Percentiles rank a stretch among this genome's conserved stretches.
Evolutionary conservation across 1,140 invertebrate species (phyloP).

Genomic region (Drosophila quadrilineata): DNA sequence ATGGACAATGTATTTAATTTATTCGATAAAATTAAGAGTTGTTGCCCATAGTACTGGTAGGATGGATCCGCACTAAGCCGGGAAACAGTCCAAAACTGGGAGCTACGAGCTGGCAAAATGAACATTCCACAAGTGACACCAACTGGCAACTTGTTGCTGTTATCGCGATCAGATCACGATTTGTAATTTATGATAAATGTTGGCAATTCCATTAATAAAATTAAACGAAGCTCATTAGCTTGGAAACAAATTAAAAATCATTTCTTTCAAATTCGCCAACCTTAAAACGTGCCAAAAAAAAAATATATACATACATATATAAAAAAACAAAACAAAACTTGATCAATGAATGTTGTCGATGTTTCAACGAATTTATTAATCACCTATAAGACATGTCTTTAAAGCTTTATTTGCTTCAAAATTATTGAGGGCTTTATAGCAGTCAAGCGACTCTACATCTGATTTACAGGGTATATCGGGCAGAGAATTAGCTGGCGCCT

Average conservation of each 20-base stretch:
- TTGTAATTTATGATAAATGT: constrained; percentile 78
- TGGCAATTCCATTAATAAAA: constrained; percentile 79
- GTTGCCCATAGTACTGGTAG: too few relatives aligned
- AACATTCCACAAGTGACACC: constrained; percentile 9
- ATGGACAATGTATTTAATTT: too few relatives aligned
- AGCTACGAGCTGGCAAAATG: neutral
- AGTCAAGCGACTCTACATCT: too few relatives aligned
- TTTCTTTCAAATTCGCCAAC: constrained; percentile 26
- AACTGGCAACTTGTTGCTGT: constrained; percentile 35
- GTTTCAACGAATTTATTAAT: neutral
- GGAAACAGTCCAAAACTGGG: neutral
- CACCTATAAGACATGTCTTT: neutral
- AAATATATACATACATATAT: constrained; percentile 22
- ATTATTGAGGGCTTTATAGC: too few relatives aligned
- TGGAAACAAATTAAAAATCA: constrained; percentile 42
- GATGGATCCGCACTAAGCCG: too few relatives aligned
- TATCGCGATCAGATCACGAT: constrained; percentile 76
- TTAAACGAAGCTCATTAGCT: constrained; percentile 76
- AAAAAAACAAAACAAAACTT: too few relatives aligned
- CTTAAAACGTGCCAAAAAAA: constrained; percentile 34
- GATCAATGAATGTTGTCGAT: too few relatives aligned
- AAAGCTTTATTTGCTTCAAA: too few relatives aligned
- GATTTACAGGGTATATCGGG: too few relatives aligned
- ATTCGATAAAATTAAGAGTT: too few relatives aligned
- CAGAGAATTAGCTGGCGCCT: constrained; percentile 45